Conservation (phyloP, 1,140 invertebrate genomes). For the Drosophila ogumai region DNA sequence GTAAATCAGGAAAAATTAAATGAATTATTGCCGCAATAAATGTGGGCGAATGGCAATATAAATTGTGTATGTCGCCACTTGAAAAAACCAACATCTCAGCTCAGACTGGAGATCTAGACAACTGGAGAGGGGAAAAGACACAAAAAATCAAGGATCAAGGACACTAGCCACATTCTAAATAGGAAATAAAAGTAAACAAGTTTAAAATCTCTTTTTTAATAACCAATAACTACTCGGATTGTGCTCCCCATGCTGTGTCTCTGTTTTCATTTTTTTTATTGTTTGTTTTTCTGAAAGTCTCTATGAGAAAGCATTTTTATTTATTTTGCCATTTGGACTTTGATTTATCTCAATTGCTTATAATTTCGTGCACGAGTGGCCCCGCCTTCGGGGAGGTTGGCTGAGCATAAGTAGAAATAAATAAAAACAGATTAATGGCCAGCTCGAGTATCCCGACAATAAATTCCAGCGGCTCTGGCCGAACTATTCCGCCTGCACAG, state of each 20-base stretch:
- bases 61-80: constrained; percentile 66
- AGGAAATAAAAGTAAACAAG: too few relatives aligned
- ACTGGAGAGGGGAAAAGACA: not conserved
- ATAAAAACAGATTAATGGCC: constrained; percentile 78
- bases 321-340: constrained; percentile 69
- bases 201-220: too few relatives aligned
- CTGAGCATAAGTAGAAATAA: constrained; percentile 73
- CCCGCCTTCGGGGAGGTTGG: not conserved
- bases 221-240: too few relatives aligned
- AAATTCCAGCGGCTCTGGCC: constrained; percentile 50
- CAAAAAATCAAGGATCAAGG: not conserved
- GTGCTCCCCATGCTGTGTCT: too few relatives aligned
- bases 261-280: not conserved
- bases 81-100: constrained; percentile 7
- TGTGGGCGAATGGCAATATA: constrained; percentile 69
- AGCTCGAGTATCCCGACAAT: constrained; percentile 48
- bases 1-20: constrained; percentile 82
- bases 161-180: not conserved
- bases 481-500: constrained; percentile 15
- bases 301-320: constrained; percentile 20
- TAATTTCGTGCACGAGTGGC: constrained; percentile 70
- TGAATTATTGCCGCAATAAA: constrained; percentile 83
- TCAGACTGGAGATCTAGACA: not conserved
- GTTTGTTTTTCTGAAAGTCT: constrained; percentile 3
- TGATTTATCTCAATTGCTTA: constrained; percentile 82